Base-by-base conservation (phyloP, 1,140 invertebrate genomes). In the Lysiphlebus fabarum region DNA sequence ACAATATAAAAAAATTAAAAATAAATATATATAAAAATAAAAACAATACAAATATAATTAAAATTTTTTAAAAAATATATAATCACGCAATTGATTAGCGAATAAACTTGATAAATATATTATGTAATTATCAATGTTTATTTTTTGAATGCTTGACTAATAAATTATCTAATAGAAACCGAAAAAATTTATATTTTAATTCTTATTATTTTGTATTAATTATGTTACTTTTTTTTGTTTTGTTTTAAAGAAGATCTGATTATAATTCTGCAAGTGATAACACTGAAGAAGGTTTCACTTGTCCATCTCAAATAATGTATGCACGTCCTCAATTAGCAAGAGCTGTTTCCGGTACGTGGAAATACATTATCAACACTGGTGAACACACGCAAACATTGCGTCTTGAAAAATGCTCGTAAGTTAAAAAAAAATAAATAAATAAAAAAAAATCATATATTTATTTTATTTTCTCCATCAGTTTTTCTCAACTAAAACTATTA, bases 331-430 rank as follows among this genome's bases (percentile, higher is more conserved):
- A 92, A 73, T 82, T 91, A 62, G 91, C 90, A 0, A 83, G 87
- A 62, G 89, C 90, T 4, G 91, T 88, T 33, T 88, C 86, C 12
- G 90, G 90, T 1, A 82, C 87, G 61, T 93, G 91, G 91, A 93
- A 93, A 67, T 92, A 88, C 65, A 90, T 93, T 61, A 90, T 94
- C 44, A 94, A 94, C 64, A 90, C 90, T 1, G 90, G 86, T 0
- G 88, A 92, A 57, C 90, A 93, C 67, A 91, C 90, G 1, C 91
- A 94, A 73, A 93, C 91, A 0, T 70, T 94, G 14, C 74, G 91
- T 11, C 76, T 94, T 62, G 91, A 94, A 71, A 92, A 91, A 70
- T 94, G 91, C 79, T 83, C 86, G 90, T 92, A 69, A 83, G 82
- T 81, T 56, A 12, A 50, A 17, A 5, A 14, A 36, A 6, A 36